A percentile compares a stretch with the other conserved stretches of the same genome.
Evolutionary conservation across 2,113 vertebrate genomes (phyloP).

Genomic region (Sceloporus tristichus): DNA sequence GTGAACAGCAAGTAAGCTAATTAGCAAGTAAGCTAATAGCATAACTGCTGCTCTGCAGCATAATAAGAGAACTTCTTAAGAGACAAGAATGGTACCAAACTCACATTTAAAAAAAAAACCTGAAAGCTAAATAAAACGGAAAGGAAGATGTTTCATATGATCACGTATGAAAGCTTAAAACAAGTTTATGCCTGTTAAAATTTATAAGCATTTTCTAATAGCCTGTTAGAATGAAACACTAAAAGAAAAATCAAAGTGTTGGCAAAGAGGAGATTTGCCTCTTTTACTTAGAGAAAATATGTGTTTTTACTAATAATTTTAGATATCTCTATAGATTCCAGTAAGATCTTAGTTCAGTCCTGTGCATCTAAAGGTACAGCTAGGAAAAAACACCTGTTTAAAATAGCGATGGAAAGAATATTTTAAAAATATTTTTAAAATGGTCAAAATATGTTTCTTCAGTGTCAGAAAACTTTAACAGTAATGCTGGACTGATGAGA

Average conservation of each 20-base stretch:
- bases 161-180: neutral
- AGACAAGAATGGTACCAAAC: neutral
- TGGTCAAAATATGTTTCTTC: no score
- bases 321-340: slow-evolving; percentile 1
- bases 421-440: no score
- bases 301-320: slow-evolving; percentile 31
- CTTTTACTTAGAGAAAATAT: slow-evolving; percentile 30
- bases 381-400: no score
- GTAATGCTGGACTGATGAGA: no score
- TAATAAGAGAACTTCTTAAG: neutral
- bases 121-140: no score
- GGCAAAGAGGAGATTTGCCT: slow-evolving; percentile 22
- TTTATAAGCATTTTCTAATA: neutral
- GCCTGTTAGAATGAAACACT: neutral
- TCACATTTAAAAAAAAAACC: neutral
- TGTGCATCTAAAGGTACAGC: no score
- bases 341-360: no score
- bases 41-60: neutral
- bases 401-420: no score
- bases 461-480: no score
- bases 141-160: neutral
- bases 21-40: no score
- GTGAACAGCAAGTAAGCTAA: no score
- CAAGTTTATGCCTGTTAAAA: neutral
- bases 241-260: slow-evolving; percentile 31